Evolutionary conservation across 1,140 invertebrate species (phyloP).

Genomic region (Apis cerana): DNA sequence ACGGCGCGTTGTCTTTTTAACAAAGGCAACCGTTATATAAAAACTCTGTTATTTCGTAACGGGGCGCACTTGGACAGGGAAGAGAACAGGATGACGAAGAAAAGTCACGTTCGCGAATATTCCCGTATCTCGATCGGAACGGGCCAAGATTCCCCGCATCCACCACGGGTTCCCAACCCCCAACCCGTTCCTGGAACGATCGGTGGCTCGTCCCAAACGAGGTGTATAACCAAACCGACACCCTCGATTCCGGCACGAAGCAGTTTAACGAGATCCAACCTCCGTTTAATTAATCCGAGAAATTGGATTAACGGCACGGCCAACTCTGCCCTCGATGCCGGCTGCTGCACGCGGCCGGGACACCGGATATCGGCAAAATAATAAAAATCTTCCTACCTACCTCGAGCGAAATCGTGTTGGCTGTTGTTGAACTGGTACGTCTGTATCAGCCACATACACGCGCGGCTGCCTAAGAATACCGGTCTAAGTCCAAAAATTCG

Average conservation of each 20-base stretch:
- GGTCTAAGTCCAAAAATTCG: not conserved
- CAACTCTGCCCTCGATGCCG: constrained; percentile 29
- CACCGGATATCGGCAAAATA: constrained; percentile 39
- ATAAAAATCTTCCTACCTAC: constrained; percentile 33
- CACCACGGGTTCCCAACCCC: no score
- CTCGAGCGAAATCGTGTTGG: no score
- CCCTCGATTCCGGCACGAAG: constrained; percentile 35
- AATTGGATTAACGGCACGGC: constrained; percentile 51
- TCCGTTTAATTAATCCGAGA: constrained; percentile 51
- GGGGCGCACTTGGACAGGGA: no score
- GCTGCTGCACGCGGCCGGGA: not conserved
- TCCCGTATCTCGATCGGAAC: not conserved
- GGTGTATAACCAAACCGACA: constrained; percentile 48
- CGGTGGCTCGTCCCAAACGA: constrained; percentile 35
- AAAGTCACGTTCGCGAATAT: not conserved
- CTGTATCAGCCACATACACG: no score
- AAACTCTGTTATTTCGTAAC: no score
- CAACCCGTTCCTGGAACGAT: not conserved
- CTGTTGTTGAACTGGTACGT: no score
- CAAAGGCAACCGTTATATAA: no score
- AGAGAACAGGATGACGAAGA: not conserved
- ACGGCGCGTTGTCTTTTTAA: no score
- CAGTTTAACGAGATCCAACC: constrained; percentile 48
- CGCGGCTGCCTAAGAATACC: no score
- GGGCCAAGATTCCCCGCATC: not conserved